These are phyloP conservation scores for Falco berigora DNA, from an alignment of 2,797 vertebrate genomes.

Conservation along the genomic window DNA sequence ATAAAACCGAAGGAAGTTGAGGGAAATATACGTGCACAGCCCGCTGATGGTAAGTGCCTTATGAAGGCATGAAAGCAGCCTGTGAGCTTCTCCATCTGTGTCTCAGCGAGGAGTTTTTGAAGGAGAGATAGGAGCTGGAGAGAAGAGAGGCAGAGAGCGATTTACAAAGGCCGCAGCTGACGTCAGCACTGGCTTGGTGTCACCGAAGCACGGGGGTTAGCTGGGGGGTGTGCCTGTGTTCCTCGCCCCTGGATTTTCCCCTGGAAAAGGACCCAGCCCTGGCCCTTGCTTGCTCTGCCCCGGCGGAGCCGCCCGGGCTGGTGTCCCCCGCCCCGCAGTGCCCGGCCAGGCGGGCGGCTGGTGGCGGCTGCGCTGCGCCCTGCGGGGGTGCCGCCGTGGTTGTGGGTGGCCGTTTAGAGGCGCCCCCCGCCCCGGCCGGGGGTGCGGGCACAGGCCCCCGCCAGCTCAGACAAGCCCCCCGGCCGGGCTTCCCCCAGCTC, in stretches of 20 bases:
- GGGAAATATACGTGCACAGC: not conserved
- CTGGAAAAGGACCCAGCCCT: not conserved
- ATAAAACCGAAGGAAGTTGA: not conserved
- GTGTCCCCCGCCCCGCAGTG: not conserved
- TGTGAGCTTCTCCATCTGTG: conserved; percentile 5
- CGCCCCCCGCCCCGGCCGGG: not conserved
- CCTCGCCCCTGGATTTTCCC: not conserved
- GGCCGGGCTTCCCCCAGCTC: too few species aligned
- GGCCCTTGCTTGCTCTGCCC: not conserved
- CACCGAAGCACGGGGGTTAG: not conserved
- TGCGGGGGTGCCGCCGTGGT: not conserved
- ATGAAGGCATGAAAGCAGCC: conserved; percentile 26
- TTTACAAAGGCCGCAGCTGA: not conserved
- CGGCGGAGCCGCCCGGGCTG: not conserved
- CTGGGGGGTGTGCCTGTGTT: not conserved
- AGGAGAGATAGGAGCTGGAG: not conserved
- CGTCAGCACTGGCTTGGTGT: conserved; percentile 1
- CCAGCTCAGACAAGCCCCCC: not conserved
- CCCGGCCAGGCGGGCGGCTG: not conserved
- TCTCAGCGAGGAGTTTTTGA: conserved; percentile 40
- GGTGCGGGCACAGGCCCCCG: not conserved
- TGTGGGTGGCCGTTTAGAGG: not conserved
- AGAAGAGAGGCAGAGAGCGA: not conserved
- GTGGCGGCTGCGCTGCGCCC: not conserved
- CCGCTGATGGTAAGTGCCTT: not conserved